These are phyloP conservation scores for Cenopis cana DNA, from an alignment of 2,888 invertebrate genomes.

Conservation along the genomic window DNA sequence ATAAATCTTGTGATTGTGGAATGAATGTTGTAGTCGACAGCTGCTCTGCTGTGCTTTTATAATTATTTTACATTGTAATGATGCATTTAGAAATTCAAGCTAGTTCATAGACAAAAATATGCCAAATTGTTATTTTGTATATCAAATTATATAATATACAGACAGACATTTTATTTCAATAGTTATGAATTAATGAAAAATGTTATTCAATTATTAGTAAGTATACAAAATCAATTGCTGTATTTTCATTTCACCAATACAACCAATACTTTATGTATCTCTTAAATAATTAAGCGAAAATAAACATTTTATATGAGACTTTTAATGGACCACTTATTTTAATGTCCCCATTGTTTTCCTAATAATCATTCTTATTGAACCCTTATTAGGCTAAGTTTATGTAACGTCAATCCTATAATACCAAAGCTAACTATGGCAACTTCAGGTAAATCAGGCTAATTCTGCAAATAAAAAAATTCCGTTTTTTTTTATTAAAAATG, in stretches of 20 bases:
- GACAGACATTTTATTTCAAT: conserved; percentile 56
- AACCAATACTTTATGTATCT: conserved; percentile 78
- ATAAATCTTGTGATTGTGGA: conserved; percentile 76
- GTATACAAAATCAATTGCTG: conserved; percentile 43
- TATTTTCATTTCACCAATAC: conserved; percentile 53
- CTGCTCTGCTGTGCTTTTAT: conserved; percentile 66
- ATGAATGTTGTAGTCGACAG: conserved; percentile 75
- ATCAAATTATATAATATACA: conserved; percentile 60
- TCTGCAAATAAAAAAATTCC: too few relatives aligned
- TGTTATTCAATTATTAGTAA: conserved; percentile 61
- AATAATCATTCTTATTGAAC: background rate
- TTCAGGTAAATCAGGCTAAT: too few relatives aligned
- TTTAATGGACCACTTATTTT: conserved; percentile 66
- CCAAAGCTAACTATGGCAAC: too few relatives aligned
- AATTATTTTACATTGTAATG: conserved; percentile 72
- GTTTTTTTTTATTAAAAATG: too few relatives aligned
- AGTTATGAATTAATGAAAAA: conserved; percentile 46
- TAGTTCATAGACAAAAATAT: conserved; percentile 72
- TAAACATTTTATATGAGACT: conserved; percentile 85
- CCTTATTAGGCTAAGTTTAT: too few relatives aligned
- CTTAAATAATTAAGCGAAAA: conserved; percentile 78
- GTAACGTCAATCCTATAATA: too few relatives aligned
- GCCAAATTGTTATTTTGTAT: conserved; percentile 81
- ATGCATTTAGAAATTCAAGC: conserved; percentile 78
- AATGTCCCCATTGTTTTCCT: conserved; percentile 33